A percentile compares a stretch with the other conserved stretches of the same genome.
These are phyloP conservation scores for Cydia pomonella DNA, from an alignment of 1,140 invertebrate species.

Conservation along the genomic window DNA sequence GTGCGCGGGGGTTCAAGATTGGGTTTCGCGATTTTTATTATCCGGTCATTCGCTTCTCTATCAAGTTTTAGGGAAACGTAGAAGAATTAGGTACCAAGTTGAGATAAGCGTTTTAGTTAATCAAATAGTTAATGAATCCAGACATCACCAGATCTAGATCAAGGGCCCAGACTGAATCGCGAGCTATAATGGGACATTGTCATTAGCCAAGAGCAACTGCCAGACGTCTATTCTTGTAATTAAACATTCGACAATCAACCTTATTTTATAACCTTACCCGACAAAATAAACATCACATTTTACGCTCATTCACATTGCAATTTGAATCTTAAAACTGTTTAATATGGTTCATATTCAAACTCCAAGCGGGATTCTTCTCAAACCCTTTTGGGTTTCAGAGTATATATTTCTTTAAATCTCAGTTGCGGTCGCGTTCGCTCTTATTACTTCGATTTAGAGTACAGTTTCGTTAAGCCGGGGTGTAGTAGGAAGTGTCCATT, in stretches of 20 bases:
- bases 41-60: too few species aligned
- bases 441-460: neutral
- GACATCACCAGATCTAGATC: constrained; percentile 60
- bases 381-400: constrained; percentile 10
- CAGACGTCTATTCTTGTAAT: constrained; percentile 68
- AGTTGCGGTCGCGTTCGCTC: neutral
- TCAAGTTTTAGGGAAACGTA: too few species aligned
- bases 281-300: constrained; percentile 41
- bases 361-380: neutral
- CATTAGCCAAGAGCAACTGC: constrained; percentile 61
- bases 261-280: constrained; percentile 23
- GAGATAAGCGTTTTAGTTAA: too few species aligned
- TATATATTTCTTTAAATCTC: constrained; percentile 29
- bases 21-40: too few species aligned
- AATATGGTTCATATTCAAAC: constrained; percentile 40
- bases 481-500: neutral
- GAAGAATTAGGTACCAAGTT: too few species aligned
- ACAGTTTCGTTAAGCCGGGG: neutral
- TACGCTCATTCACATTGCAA: constrained; percentile 31
- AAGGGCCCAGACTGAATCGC: constrained; percentile 59
- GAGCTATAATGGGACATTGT: constrained; percentile 61
- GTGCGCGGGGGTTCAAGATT: too few species aligned
- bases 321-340: constrained; percentile 28
- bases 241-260: constrained; percentile 41
- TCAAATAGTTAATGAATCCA: constrained; percentile 24